These are phyloP conservation scores for Gryllus bimaculatus DNA, from an alignment of 1,140 invertebrate genomes.

Conservation along the genomic window DNA sequence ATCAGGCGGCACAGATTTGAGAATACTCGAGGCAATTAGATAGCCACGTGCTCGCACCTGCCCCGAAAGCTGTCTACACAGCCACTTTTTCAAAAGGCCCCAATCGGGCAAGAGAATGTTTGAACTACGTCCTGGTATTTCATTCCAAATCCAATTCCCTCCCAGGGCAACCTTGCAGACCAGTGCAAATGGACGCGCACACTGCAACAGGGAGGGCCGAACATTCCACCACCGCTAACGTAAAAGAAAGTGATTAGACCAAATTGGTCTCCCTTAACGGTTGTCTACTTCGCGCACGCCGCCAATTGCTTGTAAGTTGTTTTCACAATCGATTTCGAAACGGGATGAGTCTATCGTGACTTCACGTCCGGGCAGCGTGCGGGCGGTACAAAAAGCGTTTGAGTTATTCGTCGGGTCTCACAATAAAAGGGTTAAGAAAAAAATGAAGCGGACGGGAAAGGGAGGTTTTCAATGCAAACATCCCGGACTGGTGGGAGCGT, in stretches of 20 bases:
- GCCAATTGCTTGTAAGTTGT: neutral
- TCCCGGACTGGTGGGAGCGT: neutral
- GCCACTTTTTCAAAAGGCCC: no score
- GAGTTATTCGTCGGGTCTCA: neutral
- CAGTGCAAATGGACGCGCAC: no score
- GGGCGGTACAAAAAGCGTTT: neutral
- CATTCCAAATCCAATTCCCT: no score
- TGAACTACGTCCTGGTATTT: no score
- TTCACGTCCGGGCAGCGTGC: neutral
- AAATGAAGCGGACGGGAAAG: neutral
- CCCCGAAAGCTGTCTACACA: no score
- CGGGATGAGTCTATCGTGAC: conserved; percentile 2
- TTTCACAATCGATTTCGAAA: conserved; percentile 1
- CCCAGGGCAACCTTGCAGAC: no score
- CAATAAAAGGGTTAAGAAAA: neutral
- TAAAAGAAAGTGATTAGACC: neutral
- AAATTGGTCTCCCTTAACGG: conserved; percentile 3
- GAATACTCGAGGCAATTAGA: no score
- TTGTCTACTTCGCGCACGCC: neutral
- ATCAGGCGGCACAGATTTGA: no score
- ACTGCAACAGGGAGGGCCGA: no score
- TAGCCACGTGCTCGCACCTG: no score
- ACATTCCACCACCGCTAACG: no score
- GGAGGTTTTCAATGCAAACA: neutral
- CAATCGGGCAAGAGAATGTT: no score